Evolutionary conservation across 2,888 invertebrate species (phyloP).

Genomic region (Gortyna flavago): DNA sequence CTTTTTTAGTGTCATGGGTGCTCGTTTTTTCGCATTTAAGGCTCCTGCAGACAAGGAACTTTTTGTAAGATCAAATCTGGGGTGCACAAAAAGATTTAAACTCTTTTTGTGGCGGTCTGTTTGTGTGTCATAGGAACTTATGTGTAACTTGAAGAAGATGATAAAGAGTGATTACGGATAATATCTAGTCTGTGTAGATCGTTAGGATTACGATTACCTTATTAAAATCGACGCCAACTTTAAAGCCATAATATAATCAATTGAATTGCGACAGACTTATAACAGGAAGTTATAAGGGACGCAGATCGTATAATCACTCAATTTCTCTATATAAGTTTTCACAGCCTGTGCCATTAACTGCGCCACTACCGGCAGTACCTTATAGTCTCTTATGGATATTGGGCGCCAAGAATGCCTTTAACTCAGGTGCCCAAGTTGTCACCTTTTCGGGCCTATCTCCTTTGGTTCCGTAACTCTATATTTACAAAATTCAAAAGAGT

Average conservation of each 20-base stretch:
- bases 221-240: not conserved
- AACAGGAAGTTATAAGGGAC: not conserved
- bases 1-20: conserved; percentile 2
- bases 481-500: not conserved
- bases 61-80: conserved; percentile 4
- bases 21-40: conserved; percentile 22
- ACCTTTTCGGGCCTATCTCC: not conserved
- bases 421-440: not conserved
- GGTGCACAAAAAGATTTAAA: not conserved
- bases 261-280: not conserved
- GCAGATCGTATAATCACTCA: not conserved
- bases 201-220: not conserved
- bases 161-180: not conserved
- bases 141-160: not conserved
- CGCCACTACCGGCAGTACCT: not conserved
- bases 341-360: not conserved
- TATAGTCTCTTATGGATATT: not conserved
- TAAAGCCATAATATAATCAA: not conserved
- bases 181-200: not conserved
- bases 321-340: not conserved
- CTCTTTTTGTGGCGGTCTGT: not conserved
- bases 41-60: not conserved
- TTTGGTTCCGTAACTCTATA: not conserved
- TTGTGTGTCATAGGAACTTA: not conserved
- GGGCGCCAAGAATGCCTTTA: too few relatives aligned